phyloP scores from a whole-genome alignment of 2,888 invertebrate genomes.

The Carabus problematicus region DNA sequence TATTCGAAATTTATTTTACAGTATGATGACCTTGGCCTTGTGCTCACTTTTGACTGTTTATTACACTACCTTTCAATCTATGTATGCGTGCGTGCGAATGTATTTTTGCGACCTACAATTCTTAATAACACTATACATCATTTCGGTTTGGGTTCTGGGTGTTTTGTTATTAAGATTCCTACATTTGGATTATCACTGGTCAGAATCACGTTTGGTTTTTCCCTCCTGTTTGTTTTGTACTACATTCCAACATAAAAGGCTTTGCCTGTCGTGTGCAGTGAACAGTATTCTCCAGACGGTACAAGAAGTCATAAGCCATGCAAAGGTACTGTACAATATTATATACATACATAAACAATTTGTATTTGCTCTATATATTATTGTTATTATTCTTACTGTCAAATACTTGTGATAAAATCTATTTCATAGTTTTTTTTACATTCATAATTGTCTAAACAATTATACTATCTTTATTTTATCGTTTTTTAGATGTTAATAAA shows the following conservation, averaged over 20 bases:
- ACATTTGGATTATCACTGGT: slow-evolving; percentile 12
- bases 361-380: background rate
- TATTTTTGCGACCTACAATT: slow-evolving; percentile 22
- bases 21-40: slow-evolving; percentile 13
- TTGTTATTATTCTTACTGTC: too few species aligned
- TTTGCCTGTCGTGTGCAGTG: background rate
- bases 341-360: background rate
- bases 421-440: too few species aligned
- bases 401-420: too few species aligned
- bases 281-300: background rate
- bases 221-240: slow-evolving; percentile 20
- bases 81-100: background rate
- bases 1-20: background rate
- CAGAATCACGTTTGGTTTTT: slow-evolving; percentile 17
- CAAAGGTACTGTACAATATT: slow-evolving; percentile 18
- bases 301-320: slow-evolving; percentile 2
- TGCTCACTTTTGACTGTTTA: background rate
- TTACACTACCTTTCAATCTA: background rate
- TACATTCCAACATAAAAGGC: slow-evolving; percentile 14
- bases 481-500: too few species aligned
- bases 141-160: background rate
- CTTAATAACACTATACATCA: slow-evolving; percentile 5
- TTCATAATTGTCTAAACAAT: too few species aligned
- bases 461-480: too few species aligned
- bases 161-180: background rate